Conservation (phyloP, 1,140 invertebrate species). For the Drosophila subpulchrella region DNA sequence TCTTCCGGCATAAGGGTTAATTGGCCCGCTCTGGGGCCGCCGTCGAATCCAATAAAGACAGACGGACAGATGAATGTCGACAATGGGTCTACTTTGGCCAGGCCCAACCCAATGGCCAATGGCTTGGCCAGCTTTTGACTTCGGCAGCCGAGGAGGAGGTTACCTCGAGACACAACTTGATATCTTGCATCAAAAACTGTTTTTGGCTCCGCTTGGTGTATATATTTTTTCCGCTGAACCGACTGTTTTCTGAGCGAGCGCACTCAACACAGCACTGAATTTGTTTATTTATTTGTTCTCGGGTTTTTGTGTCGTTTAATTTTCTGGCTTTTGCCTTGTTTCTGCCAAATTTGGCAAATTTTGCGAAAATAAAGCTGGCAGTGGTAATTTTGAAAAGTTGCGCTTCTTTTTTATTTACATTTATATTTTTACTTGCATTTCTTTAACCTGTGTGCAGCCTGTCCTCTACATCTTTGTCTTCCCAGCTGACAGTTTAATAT, state of each 20-base stretch:
- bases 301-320: constrained; percentile 35
- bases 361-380: constrained; percentile 48
- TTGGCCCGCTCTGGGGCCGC: constrained; percentile 25
- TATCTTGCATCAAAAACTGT: constrained; percentile 58
- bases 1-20: constrained; percentile 36
- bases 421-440: constrained; percentile 25
- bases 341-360: constrained; percentile 61
- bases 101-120: constrained; percentile 22
- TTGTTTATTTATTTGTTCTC: constrained; percentile 72
- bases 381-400: constrained; percentile 45
- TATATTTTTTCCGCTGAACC: constrained; percentile 28
- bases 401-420: constrained; percentile 2
- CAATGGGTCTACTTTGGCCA: constrained; percentile 53
- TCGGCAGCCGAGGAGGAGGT: constrained; percentile 30
- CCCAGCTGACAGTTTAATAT: constrained; percentile 71
- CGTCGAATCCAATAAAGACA: constrained; percentile 23
- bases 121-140: constrained; percentile 12
- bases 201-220: constrained; percentile 16
- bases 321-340: constrained; percentile 17
- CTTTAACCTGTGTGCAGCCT: constrained; percentile 22
- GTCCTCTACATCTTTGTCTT: constrained; percentile 37
- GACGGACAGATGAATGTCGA: constrained; percentile 49
- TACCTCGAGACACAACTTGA: constrained; percentile 49
- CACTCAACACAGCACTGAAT: constrained; percentile 46
- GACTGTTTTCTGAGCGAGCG: constrained; percentile 21